These are phyloP conservation scores for Drosophila parvula DNA, from an alignment of 1,140 invertebrate genomes.

Conservation along the genomic window DNA sequence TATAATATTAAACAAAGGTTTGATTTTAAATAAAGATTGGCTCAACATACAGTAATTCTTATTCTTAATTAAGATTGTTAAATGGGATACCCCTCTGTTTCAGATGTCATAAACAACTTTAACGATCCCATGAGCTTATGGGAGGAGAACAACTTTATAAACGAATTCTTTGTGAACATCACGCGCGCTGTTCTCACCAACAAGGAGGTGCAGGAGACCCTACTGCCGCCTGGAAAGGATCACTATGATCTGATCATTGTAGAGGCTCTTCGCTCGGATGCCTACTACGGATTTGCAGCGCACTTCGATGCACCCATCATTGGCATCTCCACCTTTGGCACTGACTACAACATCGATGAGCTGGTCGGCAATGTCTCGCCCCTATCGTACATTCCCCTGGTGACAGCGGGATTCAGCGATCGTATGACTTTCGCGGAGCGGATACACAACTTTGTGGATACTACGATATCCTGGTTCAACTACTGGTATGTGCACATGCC, in stretches of 20 bases:
- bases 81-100: too few species aligned
- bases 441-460: conserved; percentile 74
- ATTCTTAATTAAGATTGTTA: not conserved
- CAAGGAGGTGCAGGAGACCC: conserved; percentile 48
- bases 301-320: conserved; percentile 80
- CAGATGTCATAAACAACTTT: conserved; percentile 14
- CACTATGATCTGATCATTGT: conserved; percentile 70
- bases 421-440: conserved; percentile 84
- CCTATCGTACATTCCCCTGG: conserved; percentile 76
- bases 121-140: conserved; percentile 27
- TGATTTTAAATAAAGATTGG: too few species aligned
- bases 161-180: conserved; percentile 50
- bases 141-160: conserved; percentile 59
- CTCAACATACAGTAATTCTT: too few species aligned
- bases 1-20: too few species aligned
- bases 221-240: conserved; percentile 43
- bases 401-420: conserved; percentile 64
- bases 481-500: conserved; percentile 51
- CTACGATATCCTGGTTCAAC: conserved; percentile 50
- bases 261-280: conserved; percentile 61
- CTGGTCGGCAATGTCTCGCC: conserved; percentile 82
- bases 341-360: conserved; percentile 67
- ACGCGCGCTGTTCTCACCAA: conserved; percentile 50
- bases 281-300: conserved; percentile 65
- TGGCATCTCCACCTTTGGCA: conserved; percentile 75